phyloP scores from a whole-genome alignment of 1,140 invertebrate species.

The Trichomalopsis sarcophagae region DNA sequence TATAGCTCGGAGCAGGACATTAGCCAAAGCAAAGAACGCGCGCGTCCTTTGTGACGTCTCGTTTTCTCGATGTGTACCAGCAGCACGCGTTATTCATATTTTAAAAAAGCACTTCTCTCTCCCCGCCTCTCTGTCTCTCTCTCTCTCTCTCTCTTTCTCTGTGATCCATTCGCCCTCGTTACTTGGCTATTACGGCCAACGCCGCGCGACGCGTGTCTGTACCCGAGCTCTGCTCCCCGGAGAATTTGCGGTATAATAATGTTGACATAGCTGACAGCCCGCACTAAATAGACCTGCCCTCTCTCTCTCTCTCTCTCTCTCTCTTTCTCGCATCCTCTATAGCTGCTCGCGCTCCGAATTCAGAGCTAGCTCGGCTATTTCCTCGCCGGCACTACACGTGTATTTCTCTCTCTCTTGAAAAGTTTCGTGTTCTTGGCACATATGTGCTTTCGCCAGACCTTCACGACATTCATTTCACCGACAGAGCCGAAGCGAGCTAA shows the following conservation, averaged over 20 bases:
- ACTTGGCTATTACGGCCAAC: not conserved
- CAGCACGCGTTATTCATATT: not conserved
- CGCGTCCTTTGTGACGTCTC: not conserved
- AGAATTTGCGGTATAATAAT: constrained; percentile 17
- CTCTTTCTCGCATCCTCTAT: constrained; percentile 31
- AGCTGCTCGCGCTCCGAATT: too few relatives aligned
- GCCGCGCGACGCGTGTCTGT: not conserved
- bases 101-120: not conserved
- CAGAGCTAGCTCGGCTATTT: not conserved
- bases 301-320: constrained; percentile 16
- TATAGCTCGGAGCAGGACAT: too few relatives aligned
- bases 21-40: too few relatives aligned
- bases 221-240: not conserved
- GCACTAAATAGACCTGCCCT: constrained; percentile 9
- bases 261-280: constrained; percentile 21
- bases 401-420: not conserved
- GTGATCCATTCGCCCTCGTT: constrained; percentile 1
- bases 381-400: not conserved
- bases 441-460: not conserved
- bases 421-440: not conserved
- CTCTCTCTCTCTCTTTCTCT: too few relatives aligned
- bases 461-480: not conserved
- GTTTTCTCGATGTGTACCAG: not conserved
- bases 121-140: too few relatives aligned
- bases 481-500: not conserved